Base-by-base conservation (phyloP, 2,797 vertebrate species). In the Acipenser oxyrinchus region DNA sequence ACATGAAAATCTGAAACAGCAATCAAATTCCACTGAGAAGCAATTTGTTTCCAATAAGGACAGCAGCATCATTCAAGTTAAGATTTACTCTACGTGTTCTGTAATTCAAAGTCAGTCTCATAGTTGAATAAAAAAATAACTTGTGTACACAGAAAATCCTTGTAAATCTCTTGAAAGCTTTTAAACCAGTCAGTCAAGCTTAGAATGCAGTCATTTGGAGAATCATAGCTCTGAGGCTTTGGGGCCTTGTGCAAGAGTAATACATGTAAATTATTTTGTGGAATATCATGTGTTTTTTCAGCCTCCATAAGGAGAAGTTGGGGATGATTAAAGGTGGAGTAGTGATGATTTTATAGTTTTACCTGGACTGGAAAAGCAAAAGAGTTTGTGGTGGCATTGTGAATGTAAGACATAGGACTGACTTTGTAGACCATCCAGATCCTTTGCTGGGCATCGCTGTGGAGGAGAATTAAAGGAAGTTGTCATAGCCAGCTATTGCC, bases 131-230 rank as follows among this genome's bases (percentile, higher is more conserved):
- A 79, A 84, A 89, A 79, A 87, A 87, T 90, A 89, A 86, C 85
- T 86, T 83, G 85, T 86, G 86, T 83, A 87, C 79, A 82, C 70
- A 75, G 82, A 84, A 86, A 90, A 88, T 84, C 84, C 81, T 86
- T 84, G 84, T 78, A 90, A 93, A 89, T 89, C 90, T 91, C 87
- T 83, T 71, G 80, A 85, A 90, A 90, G 89, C 86, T 91, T 94
- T 93, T 91, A 88, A 89, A 90, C 88, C 90, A 87, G 90, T 93
- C 91, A 89, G 84, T 88, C 85, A 82, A 74, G 87, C 84, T 93
- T 79, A 82, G 76, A 90, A 92, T 85, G 81, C 85, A 87, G 84
- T 89, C 90, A 91, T 91, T 84, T 91, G 86, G 77, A 90, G 90
- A 88, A 87, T 87, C 80, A 81, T 72, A 63, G 79, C 77, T 75